Percentiles rank a stretch among this genome's conserved stretches.
Evolutionary conservation across 2,113 vertebrate species (phyloP).

Genomic region (Acinonyx jubatus): DNA sequence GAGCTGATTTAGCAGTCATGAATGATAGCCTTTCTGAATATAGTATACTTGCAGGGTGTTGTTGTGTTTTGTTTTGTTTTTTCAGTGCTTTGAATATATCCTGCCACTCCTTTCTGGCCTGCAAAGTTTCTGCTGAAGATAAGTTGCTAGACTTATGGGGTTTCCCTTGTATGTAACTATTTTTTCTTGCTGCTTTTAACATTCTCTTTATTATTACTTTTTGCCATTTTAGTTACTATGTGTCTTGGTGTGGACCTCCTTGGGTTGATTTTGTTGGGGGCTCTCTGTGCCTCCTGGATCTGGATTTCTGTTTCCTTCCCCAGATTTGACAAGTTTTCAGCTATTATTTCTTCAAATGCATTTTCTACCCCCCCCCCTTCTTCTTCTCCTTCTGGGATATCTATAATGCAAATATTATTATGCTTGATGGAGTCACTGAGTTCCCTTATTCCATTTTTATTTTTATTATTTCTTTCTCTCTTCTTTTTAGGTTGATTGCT

Average conservation of each 20-base stretch:
- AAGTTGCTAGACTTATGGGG: background rate
- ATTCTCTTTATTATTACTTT: background rate
- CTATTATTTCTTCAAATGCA: background rate
- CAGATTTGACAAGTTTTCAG: background rate
- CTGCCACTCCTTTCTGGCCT: background rate
- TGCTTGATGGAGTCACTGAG: background rate
- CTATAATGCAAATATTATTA: background rate
- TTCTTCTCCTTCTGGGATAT: background rate
- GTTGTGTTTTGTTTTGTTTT: background rate
- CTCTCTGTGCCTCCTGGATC: background rate
- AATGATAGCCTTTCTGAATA: background rate
- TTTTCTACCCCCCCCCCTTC: background rate
- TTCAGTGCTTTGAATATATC: background rate
- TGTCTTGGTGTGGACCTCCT: background rate
- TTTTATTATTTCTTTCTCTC: background rate
- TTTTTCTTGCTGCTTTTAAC: background rate
- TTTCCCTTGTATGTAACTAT: background rate
- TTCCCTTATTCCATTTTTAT: background rate
- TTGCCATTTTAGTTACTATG: background rate
- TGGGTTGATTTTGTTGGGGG: background rate
- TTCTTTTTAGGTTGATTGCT: background rate
- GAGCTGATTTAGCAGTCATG: background rate
- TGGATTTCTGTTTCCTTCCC: background rate
- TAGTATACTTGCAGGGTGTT: background rate
- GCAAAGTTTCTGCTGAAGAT: background rate